A percentile compares a stretch with the other conserved stretches of the same genome.
Conservation (phyloP, 2,797 vertebrate species). For the Alosa sapidissima region DNA sequence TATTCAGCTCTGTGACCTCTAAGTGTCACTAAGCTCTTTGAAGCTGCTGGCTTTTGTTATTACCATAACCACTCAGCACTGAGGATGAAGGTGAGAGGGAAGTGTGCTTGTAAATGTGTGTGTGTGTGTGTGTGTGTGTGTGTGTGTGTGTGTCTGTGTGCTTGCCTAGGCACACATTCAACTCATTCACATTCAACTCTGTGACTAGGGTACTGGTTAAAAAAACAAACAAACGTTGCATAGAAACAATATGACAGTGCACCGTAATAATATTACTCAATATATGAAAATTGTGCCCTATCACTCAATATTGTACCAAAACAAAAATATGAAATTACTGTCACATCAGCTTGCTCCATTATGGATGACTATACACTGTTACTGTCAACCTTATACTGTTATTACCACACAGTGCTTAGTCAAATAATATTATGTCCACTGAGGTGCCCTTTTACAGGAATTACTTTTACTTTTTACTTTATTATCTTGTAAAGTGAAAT, state of each 20-base stretch:
- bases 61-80: background rate
- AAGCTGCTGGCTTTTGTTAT: conserved; percentile 14
- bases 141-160: background rate
- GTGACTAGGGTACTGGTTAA: too few relatives aligned
- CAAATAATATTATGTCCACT: background rate
- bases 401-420: background rate
- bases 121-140: background rate
- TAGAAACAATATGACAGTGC: too few relatives aligned
- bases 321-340: too few relatives aligned
- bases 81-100: background rate
- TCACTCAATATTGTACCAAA: too few relatives aligned
- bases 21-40: background rate
- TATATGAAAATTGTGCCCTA: too few relatives aligned
- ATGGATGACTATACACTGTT: too few relatives aligned
- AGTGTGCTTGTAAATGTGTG: background rate
- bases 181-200: too few relatives aligned
- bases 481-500: background rate
- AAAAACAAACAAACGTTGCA: too few relatives aligned
- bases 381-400: background rate
- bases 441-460: background rate
- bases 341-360: too few relatives aligned
- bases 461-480: too few relatives aligned
- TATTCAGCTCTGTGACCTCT: conserved; percentile 9
- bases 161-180: too few relatives aligned
- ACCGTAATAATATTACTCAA: too few relatives aligned